Conservation (phyloP, 2,797 vertebrate genomes). For the Pagetopsis macropterus region DNA sequence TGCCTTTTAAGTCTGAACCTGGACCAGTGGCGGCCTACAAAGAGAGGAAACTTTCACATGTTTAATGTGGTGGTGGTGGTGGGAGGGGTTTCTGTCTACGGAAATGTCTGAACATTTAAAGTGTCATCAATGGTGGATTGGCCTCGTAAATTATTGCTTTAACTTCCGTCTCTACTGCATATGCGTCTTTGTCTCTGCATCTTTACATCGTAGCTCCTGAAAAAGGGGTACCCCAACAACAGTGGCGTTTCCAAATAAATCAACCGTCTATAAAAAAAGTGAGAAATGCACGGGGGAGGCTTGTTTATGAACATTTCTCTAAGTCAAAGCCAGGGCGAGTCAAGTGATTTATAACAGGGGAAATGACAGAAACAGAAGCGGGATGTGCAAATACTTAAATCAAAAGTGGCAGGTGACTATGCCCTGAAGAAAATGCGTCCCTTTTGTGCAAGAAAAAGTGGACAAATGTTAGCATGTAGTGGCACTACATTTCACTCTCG, state of each 20-base stretch:
- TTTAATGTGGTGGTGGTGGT: slow-evolving; percentile 63
- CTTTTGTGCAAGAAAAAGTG: slow-evolving; percentile 31
- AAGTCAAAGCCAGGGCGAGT: slow-evolving; percentile 42
- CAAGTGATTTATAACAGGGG: slow-evolving; percentile 33
- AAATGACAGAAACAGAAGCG: slow-evolving; percentile 47
- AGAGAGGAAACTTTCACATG: slow-evolving; percentile 68
- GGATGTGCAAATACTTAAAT: slow-evolving; percentile 29
- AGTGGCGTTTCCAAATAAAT: slow-evolving; percentile 43
- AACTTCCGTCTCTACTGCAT: not conserved
- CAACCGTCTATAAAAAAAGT: slow-evolving; percentile 44
- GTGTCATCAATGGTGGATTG: slow-evolving; percentile 49
- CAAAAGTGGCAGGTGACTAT: slow-evolving; percentile 29
- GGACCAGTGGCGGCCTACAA: slow-evolving; percentile 62
- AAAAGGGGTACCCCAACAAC: slow-evolving; percentile 28
- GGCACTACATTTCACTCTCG: slow-evolving; percentile 55
- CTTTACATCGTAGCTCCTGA: slow-evolving; percentile 8
- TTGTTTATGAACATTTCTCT: slow-evolving; percentile 50
- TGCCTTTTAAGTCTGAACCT: slow-evolving; percentile 75
- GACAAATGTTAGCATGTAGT: slow-evolving; percentile 56
- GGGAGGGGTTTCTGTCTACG: slow-evolving; percentile 49
- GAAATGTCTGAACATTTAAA: slow-evolving; percentile 62
- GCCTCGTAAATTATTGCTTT: slow-evolving; percentile 40
- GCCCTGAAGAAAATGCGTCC: slow-evolving; percentile 28
- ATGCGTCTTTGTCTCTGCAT: slow-evolving; percentile 32
- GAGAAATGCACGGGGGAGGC: slow-evolving; percentile 37